Evolutionary conservation across 2,888 invertebrate species (phyloP), one percentile per base, ranked within the genome.

Genomic region (Epinotia bilunana): DNA sequence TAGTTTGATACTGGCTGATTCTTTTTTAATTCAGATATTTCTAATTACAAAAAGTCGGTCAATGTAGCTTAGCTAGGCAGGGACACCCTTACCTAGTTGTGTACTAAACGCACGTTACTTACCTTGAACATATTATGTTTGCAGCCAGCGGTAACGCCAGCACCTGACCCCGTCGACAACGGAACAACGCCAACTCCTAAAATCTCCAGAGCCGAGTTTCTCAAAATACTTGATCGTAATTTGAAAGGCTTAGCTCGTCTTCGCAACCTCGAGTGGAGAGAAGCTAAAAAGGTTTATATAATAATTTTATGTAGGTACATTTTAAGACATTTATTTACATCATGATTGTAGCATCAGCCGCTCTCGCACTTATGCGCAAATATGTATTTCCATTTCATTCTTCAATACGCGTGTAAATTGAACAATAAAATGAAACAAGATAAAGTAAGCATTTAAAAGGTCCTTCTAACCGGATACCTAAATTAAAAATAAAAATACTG

Each of bases 161-260:
- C 90, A 23, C 53, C 60, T 13, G 82, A 84, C 70, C 78, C 79
- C n/a, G 71, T 85, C 60, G 83, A 80, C 73, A 91, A 90, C 80
- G 90, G 87, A 43, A 90, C 93, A 28, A 91, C 91, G 12, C 90
- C 88, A 76, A 83, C 92, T 28, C 88, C 93, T 5, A 94, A 91
- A 83, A 89, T 94, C 72, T 89, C 93, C 16, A 87, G 92, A 80
- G 83, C 87, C 2, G 93, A 93, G 77, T 93, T 94, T 77, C 85
- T 94, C 43, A 89, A 84, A 75, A 94, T 94, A 78, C 84, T 94
- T 6, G 92, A 93, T 67, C 88, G 94, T 76, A 94, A 94, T 83
- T 84, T 94, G 5, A 94, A 92, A 79, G 94, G 94, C 3, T 82
- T 94, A 72, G 88, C 88, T 73, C 88, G 94, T 70, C 90, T 94